phyloP scores from a whole-genome alignment of 2,888 invertebrate species.

The Rhogogaster chlorosoma region DNA sequence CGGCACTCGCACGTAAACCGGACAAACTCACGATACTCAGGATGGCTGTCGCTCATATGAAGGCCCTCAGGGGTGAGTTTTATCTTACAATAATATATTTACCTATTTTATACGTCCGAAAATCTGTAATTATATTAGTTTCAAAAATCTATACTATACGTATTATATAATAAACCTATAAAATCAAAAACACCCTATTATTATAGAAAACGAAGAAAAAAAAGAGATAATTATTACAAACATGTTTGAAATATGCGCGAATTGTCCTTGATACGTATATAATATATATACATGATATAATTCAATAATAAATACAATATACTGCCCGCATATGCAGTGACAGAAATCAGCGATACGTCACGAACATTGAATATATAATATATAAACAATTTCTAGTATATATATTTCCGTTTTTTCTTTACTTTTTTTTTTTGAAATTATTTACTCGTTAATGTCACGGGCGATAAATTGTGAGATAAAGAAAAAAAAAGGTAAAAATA shows the following conservation, averaged over 20 bases:
- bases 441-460: background rate
- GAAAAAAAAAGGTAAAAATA: too few relatives aligned
- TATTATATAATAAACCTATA: too few relatives aligned
- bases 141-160: too few relatives aligned
- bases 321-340: too few relatives aligned
- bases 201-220: too few relatives aligned
- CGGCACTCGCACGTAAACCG: slow-evolving; percentile 97
- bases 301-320: background rate
- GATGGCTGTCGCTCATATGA: slow-evolving; percentile 99
- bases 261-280: too few relatives aligned
- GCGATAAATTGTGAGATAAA: background rate
- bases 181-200: too few relatives aligned
- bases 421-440: too few relatives aligned
- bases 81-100: too few relatives aligned
- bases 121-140: background rate
- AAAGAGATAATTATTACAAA: too few relatives aligned
- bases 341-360: background rate
- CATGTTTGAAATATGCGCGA: too few relatives aligned
- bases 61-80: slow-evolving; percentile 92
- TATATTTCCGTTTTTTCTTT: background rate
- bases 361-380: background rate
- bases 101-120: too few relatives aligned
- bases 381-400: background rate
- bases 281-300: background rate
- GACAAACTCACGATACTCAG: slow-evolving; percentile 99